phyloP scores from a whole-genome alignment of 2,797 vertebrate species.

The Girardinus metallicus region DNA sequence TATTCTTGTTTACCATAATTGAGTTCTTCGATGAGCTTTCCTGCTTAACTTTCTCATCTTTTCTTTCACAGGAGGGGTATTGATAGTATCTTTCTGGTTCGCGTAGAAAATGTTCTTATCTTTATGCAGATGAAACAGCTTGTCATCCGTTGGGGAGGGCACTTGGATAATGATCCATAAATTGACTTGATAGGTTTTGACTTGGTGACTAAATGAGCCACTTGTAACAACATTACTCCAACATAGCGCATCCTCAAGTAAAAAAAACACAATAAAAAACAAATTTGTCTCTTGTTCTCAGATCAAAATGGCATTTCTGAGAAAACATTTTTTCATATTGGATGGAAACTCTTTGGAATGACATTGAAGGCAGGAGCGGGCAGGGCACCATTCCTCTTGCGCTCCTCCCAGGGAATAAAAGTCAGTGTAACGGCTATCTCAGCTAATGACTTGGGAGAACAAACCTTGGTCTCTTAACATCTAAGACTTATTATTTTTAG shows the following conservation, averaged over 20 bases:
- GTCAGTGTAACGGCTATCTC: constrained; percentile 83
- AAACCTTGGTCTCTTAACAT: constrained; percentile 88
- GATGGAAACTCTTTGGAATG: constrained; percentile 81
- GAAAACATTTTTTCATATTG: constrained; percentile 50
- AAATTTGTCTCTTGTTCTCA: constrained; percentile 13
- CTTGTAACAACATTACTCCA: constrained; percentile 46
- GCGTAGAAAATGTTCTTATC: constrained; percentile 75
- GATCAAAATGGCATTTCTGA: constrained; percentile 37
- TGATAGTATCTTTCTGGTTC: constrained; percentile 73
- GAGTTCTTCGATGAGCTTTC: constrained; percentile 71
- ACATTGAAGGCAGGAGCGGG: constrained; percentile 82
- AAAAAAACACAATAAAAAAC: neutral
- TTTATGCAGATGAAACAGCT: constrained; percentile 67
- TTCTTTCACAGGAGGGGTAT: constrained; percentile 68
- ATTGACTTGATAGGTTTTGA: constrained; percentile 71
- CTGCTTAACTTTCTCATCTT: constrained; percentile 72
- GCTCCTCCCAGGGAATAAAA: constrained; percentile 80
- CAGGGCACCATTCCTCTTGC: constrained; percentile 70
- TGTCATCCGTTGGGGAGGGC: constrained; percentile 71
- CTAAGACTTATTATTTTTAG: constrained; percentile 89
- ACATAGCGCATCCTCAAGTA: constrained; percentile 4
- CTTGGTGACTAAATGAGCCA: constrained; percentile 59
- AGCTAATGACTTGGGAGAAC: constrained; percentile 89
- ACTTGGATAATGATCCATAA: constrained; percentile 70
- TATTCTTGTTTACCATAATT: constrained; percentile 80